phyloP scores from a whole-genome alignment of 2,888 invertebrate genomes.

The Drosophila suboccidentalis region DNA sequence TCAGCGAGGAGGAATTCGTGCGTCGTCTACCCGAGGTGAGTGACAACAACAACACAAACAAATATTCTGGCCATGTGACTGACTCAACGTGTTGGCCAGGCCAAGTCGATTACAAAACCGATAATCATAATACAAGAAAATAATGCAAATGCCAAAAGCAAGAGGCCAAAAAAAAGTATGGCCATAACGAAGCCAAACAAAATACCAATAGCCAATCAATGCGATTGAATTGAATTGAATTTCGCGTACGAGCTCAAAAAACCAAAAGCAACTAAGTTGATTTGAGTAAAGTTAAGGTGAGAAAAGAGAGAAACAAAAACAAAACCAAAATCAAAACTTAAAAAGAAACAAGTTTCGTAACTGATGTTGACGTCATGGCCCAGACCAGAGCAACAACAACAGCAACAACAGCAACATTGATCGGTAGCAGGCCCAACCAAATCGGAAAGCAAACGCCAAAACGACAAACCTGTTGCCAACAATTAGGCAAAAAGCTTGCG shows the following conservation, averaged over 20 bases:
- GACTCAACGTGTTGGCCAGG: conserved; percentile 40
- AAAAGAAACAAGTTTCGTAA: conserved; percentile 82
- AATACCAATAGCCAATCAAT: conserved; percentile 67
- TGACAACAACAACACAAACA: not conserved
- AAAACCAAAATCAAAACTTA: conserved; percentile 49
- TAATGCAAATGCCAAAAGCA: conserved; percentile 59
- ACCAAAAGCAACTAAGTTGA: conserved; percentile 38
- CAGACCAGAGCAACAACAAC: conserved; percentile 39
- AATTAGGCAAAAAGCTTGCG: conserved; percentile 75
- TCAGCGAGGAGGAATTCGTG: conserved; percentile 94
- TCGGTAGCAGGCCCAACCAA: conserved; percentile 36
- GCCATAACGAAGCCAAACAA: conserved; percentile 47
- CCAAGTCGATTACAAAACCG: conserved; percentile 59
- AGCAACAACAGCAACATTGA: not conserved
- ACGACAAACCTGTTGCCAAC: conserved; percentile 75
- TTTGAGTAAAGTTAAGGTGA: conserved; percentile 13
- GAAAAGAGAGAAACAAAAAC: conserved; percentile 42
- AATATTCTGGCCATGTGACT: conserved; percentile 42
- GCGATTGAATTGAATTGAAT: conserved; percentile 75
- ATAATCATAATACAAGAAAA: conserved; percentile 60
- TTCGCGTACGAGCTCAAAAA: conserved; percentile 64
- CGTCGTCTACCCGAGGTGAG: conserved; percentile 92
- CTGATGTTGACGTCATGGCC: conserved; percentile 81
- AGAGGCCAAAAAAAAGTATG: conserved; percentile 23
- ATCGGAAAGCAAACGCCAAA: conserved; percentile 49